These are phyloP conservation scores for Artibeus jamaicensis DNA, from an alignment of 2,797 vertebrate species.

Conservation along the genomic window DNA sequence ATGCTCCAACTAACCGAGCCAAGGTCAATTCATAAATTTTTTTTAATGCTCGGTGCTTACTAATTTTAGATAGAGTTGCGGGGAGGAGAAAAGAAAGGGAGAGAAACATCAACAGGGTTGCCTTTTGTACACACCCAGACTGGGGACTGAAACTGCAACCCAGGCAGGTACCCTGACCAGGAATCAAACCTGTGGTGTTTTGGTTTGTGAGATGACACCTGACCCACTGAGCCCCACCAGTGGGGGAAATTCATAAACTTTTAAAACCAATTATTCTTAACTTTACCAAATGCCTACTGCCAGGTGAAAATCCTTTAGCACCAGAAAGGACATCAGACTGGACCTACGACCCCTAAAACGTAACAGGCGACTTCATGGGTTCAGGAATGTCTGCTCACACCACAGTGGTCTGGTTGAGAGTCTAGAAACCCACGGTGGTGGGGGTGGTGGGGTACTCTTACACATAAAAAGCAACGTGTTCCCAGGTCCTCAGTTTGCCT, in stretches of 20 bases:
- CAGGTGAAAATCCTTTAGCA: neutral
- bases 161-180: neutral
- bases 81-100: neutral
- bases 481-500: neutral
- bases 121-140: neutral
- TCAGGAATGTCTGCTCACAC: neutral
- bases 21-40: neutral
- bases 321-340: neutral
- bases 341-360: neutral
- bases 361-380: neutral
- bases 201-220: no score
- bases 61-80: neutral
- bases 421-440: neutral
- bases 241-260: neutral
- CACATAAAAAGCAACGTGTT: neutral
- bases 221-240: neutral
- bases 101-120: neutral
- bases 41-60: neutral
- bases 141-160: neutral
- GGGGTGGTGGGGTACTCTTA: neutral
- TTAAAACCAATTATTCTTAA: neutral
- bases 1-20: neutral
- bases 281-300: neutral
- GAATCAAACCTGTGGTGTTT: neutral
- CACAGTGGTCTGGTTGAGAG: neutral